Conservation (phyloP, 2,113 vertebrate genomes). For the Heloderma charlesbogerti region DNA sequence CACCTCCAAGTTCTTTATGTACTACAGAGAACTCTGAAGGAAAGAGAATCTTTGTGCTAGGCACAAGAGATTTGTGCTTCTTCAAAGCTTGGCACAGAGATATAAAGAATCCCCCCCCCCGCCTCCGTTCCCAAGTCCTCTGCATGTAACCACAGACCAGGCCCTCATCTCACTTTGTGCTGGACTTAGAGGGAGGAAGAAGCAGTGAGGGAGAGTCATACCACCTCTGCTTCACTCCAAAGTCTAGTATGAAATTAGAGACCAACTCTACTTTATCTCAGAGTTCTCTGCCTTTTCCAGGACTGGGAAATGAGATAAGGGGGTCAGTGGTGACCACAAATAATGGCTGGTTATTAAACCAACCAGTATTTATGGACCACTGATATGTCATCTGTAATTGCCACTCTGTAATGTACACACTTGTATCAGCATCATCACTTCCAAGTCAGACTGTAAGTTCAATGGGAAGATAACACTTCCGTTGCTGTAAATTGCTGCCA, state of each 20-base stretch:
- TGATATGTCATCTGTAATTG: not conserved
- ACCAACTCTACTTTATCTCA: not conserved
- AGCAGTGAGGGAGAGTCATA: not conserved
- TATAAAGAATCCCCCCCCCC: not conserved
- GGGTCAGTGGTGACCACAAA: not conserved
- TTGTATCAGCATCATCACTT: constrained; percentile 50
- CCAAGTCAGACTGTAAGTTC: constrained; percentile 51
- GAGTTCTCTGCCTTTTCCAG: not conserved
- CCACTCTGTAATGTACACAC: not conserved
- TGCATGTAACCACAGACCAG: not conserved
- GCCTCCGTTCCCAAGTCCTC: too few species aligned
- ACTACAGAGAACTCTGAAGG: not conserved
- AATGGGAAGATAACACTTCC: constrained; percentile 47
- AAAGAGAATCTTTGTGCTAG: not conserved
- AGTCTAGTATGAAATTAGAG: not conserved
- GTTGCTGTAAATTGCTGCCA: constrained; percentile 45
- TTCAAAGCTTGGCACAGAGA: not conserved
- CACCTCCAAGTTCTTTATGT: not conserved
- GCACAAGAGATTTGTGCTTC: not conserved
- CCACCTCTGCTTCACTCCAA: not conserved
- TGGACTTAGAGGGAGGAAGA: not conserved
- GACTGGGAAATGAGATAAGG: not conserved
- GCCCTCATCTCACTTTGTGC: not conserved
- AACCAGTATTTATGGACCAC: not conserved
- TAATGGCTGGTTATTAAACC: not conserved